Base-by-base conservation (phyloP, 2,888 invertebrate species). In the Willowsia nigromaculata region DNA sequence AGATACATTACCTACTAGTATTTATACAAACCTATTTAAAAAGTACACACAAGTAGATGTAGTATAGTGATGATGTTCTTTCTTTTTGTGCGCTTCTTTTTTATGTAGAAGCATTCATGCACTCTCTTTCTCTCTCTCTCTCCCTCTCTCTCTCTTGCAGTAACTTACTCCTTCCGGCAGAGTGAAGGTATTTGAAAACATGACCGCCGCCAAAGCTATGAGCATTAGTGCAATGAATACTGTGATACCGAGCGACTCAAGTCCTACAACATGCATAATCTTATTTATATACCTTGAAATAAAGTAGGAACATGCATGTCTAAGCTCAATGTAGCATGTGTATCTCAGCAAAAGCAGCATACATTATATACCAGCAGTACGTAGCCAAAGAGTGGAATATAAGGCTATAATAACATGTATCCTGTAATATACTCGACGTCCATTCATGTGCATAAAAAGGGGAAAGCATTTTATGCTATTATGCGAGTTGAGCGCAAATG, bases 141-240 rank as follows among this genome's bases (percentile, higher is more conserved):
- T 22, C n/a, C n/a, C 33, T 50, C 33, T 78, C 18, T 78, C 82
- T 78, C 88, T 30, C 59, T 22, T 80, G 30, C 53, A 71, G 80
- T 81, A 76, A 56, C 84, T 68, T 71, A 82, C 65, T 88, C 65
- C 80, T 59, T 71, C 81, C 82, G 71, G 27, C 68, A 80, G 74
- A 56, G 65, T 83, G 76, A 74, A 88, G 68, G 74, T 88, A 82
- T 76, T 62, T 74, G 56, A 47, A 56, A 85, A 80, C 84, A 81
- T 71, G 76, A 83, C 78, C 78, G 59, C 83, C 56, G 15, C 84
- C 50, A 50, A 30, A 56, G 56, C 78, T 40, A 43, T 62, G 47
- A 71, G 47, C 78, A 85, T 85, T 85, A 85, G 62, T 85, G 30
- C 78, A 50, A 85, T 85, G 62, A 85, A 62, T 62, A 76, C 74